Base-by-base conservation (phyloP, 2,888 invertebrate genomes). In the Troilus luridus region DNA sequence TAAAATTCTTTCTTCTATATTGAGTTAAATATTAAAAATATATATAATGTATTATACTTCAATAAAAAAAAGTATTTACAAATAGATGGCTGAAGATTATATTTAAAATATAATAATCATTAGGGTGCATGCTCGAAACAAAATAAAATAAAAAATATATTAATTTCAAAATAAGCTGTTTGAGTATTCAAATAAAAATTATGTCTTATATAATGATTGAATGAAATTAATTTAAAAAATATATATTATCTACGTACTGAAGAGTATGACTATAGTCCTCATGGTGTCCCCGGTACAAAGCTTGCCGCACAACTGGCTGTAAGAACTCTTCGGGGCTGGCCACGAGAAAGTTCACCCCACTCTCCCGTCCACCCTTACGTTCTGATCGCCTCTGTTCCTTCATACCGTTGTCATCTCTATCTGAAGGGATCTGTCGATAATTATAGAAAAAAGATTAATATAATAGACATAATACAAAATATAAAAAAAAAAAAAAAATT, bases 261-360 rank as follows among this genome's bases (percentile, higher is more conserved):
- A 85, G 2, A 85, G 85, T 85, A 85, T 56, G 12, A 85, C 56
- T 85, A 85, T 85, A 85, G 85, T 85, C 85, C 85, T 85, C 85
- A 85, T 85, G 85, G 54, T 85, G 85, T 85, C 85, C 85, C 56
- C 85, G 54, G 56, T 56, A 54, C 56, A 85, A 85, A 58, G 56
- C 85, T 85, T 56, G 11, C 85, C 85, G 85, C 85, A 85, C 85
- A 85, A 85, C 85, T 85, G 85, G 56, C 54, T 85, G 41, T 41
- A 41, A 41, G 41, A 41, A 85, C 85, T 56, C n/a, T 58, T n/a
- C 12, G 14, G 85, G 56, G n/a, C 56, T 85, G 10, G n/a, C 56
- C 85, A n/a, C 85, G 85, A 56, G 85, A 85, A 85, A 85, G 85
- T 58, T 0, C n/a, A 85, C 85, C 85, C 85, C 85, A 85, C 85